Base-by-base conservation (phyloP, 2,888 invertebrate genomes). In the Caenorhabditis doughertyi region DNA sequence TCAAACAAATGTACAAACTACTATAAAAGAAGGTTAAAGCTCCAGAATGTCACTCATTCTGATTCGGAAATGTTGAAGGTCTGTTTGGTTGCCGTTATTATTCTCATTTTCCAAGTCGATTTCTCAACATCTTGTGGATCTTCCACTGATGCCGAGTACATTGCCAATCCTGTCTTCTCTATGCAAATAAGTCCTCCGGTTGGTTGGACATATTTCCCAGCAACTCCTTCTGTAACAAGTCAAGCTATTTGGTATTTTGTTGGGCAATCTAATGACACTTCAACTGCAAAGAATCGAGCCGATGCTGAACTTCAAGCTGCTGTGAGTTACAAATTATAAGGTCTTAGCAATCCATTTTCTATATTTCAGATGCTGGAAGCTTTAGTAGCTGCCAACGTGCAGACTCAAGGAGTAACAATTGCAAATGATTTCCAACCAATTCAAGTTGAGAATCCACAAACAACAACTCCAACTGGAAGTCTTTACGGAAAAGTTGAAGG, bases 191-290 rank as follows among this genome's bases (percentile, higher is more conserved):
- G 83, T 35, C 88, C 88, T 1, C 85, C 88, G 9, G 83, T 88
- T 23, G 85, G 86, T 23, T 88, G 88, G 88, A 87, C 88, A 1
- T 88, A 83, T 55, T 88, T 88, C 68, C 87, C 88, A 9, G 18
- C 79, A 11, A 76, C 81, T 49, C 79, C 83, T n/a, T 83, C 83
- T 8, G 83, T 81, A 3, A 72, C 83, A 3, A 83, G 47, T 62
- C 80, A 83, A 44, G 73, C 79, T 11, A 79, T 81, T 18, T 85
- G 84, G 84, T 88, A 84, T 55, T 88, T 87, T 60, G 81, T 86
- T 9, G 88, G 87, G 1, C 88, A 88, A 67, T 84, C 86, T 2
- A 87, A 87, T 51, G 84, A 85, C 53, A 83, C 87, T 3, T 56
- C 73, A 3, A 81, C 79, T 39, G 87, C 88, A 9, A 84, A 87